Conservation (phyloP, 1,140 invertebrate species). For the Aethina tumida region DNA sequence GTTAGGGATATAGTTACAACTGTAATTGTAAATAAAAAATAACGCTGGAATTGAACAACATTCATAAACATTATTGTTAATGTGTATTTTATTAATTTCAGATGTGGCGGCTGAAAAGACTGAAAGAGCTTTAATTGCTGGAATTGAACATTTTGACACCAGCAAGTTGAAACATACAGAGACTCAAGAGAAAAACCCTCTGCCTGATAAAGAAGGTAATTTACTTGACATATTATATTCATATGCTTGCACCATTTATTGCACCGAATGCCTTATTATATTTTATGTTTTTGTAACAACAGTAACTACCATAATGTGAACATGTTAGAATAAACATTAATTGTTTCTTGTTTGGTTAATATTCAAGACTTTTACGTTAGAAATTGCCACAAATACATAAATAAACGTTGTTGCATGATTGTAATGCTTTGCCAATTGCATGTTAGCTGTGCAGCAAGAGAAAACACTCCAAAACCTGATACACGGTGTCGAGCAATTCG, state of each 20-base stretch:
- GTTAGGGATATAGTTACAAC: too few relatives aligned
- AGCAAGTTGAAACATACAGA: constrained; percentile 80
- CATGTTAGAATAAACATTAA: too few relatives aligned
- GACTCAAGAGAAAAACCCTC: constrained; percentile 85
- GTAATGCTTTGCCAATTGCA: constrained; percentile 26
- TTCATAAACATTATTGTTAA: background rate
- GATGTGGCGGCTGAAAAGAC: constrained; percentile 81
- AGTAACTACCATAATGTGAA: too few relatives aligned
- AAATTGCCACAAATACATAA: too few relatives aligned
- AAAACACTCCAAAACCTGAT: constrained; percentile 57
- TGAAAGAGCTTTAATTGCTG: constrained; percentile 73
- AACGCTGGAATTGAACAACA: background rate
- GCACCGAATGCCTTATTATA: too few relatives aligned
- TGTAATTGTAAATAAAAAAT: too few relatives aligned
- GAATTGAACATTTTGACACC: constrained; percentile 75
- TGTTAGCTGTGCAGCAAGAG: constrained; percentile 48
- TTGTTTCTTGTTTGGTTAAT: too few relatives aligned
- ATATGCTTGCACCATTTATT: too few relatives aligned
- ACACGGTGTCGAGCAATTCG: constrained; percentile 60
- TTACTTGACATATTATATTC: too few relatives aligned
- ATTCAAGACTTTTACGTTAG: too few relatives aligned
- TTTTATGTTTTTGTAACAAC: too few relatives aligned
- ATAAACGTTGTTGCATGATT: constrained; percentile 27
- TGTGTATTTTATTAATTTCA: constrained; percentile 35
- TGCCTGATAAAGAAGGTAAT: constrained; percentile 90